Conservation (phyloP, 2,797 vertebrate species). For the Acanthurus lineatus region DNA sequence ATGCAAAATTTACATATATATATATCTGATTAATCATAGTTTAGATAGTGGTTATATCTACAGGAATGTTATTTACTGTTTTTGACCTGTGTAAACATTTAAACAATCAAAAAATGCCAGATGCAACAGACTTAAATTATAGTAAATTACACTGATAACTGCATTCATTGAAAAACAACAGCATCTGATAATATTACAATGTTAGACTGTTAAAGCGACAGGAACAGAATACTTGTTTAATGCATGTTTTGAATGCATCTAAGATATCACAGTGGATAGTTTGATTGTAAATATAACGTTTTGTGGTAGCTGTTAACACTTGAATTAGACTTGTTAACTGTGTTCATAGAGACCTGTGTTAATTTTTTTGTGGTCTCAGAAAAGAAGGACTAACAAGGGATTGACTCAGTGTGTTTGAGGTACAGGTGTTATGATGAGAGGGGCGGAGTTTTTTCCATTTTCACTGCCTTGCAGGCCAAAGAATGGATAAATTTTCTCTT, state of each 20-base stretch:
- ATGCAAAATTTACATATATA: neutral
- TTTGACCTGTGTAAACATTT: neutral
- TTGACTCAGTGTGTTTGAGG: slow-evolving; percentile 2
- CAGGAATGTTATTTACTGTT: neutral
- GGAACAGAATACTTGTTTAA: neutral
- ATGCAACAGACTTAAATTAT: neutral
- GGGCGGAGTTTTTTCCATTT: slow-evolving; percentile 3
- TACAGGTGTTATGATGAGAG: slow-evolving; percentile 49
- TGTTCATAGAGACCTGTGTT: neutral
- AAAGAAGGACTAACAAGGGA: too few species aligned
- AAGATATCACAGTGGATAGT: neutral
- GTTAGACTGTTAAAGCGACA: too few species aligned
- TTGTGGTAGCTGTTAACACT: too few species aligned
- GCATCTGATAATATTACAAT: neutral
- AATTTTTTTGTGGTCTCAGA: neutral
- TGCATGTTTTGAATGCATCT: neutral
- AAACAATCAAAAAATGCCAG: neutral
- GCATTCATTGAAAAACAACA: neutral
- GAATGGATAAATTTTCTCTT: slow-evolving; percentile 46
- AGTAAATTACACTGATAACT: neutral
- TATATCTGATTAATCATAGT: neutral
- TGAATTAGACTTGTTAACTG: too few species aligned
- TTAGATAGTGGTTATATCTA: neutral
- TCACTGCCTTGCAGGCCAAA: fast-evolving
- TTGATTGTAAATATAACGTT: neutral